These are phyloP conservation scores for Pseudanteris insignis DNA, from an alignment of 2,888 invertebrate genomes.

Conservation along the genomic window DNA sequence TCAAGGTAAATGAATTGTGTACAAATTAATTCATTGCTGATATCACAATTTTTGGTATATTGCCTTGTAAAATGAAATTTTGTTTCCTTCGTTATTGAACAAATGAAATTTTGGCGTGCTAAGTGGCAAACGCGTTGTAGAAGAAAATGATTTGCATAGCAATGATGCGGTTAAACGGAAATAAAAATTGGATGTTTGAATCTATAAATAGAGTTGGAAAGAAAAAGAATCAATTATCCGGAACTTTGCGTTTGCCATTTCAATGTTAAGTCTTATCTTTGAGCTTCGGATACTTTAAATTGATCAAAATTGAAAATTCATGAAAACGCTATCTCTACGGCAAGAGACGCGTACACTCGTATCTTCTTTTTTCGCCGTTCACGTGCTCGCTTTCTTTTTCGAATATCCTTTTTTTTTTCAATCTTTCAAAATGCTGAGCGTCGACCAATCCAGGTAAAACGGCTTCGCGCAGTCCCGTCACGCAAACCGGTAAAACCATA, in stretches of 20 bases:
- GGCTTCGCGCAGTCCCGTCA: slow-evolving; percentile 44
- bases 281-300: slow-evolving; percentile 24
- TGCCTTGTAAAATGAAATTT: no score
- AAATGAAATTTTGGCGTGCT: no score
- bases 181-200: no score
- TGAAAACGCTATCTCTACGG: slow-evolving; percentile 25
- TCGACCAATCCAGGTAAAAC: slow-evolving; percentile 39
- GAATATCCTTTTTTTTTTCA: no score
- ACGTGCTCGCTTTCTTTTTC: slow-evolving; percentile 29
- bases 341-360: slow-evolving; percentile 19
- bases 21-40: not conserved
- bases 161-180: no score
- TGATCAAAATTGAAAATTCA: slow-evolving; percentile 43
- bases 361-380: slow-evolving; percentile 15
- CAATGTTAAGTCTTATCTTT: slow-evolving; percentile 10
- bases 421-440: slow-evolving; percentile 35
- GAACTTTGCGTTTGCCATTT: not conserved
- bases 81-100: no score
- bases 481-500: slow-evolving; percentile 45
- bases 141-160: no score
- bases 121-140: no score
- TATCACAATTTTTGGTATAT: no score
- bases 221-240: slow-evolving; percentile 11
- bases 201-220: not conserved
- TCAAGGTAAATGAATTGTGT: slow-evolving; percentile 9